These are phyloP conservation scores for Campylomormyrus numenius DNA, from an alignment of 2,113 vertebrate species.

Conservation along the genomic window DNA sequence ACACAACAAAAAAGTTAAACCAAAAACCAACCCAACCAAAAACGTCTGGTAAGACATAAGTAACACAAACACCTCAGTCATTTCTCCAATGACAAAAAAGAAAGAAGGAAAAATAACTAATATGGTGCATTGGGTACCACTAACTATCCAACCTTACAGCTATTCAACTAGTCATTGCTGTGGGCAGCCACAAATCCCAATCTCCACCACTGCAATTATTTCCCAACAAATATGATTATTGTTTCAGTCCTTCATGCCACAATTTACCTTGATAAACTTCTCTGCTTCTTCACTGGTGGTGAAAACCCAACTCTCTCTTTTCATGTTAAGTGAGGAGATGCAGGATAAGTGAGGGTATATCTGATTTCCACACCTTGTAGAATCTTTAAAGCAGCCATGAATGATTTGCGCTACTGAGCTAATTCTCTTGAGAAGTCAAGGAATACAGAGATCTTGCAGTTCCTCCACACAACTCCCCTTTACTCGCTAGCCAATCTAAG, in stretches of 20 bases:
- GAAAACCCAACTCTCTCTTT: not conserved
- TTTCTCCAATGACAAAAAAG: not conserved
- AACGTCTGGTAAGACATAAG: not conserved
- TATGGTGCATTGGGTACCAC: not conserved
- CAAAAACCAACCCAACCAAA: no score
- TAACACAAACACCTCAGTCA: not conserved
- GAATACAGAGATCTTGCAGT: not conserved
- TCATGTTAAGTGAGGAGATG: not conserved
- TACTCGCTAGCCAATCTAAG: not conserved
- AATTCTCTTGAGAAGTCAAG: not conserved
- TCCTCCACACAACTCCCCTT: not conserved
- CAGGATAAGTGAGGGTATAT: not conserved
- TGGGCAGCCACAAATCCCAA: not conserved
- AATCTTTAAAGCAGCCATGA: no score
- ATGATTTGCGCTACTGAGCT: no score
- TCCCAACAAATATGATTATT: not conserved
- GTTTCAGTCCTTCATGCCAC: not conserved
- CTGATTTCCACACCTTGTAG: not conserved
- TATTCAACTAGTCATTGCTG: not conserved
- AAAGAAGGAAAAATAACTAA: not conserved
- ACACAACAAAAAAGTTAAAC: no score
- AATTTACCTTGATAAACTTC: not conserved
- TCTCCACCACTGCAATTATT: not conserved
- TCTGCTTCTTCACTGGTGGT: not conserved
- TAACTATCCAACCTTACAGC: not conserved